A percentile compares a stretch with the other conserved stretches of the same genome.
These are phyloP conservation scores for Eueides isabella DNA, from an alignment of 1,140 invertebrate genomes.

Conservation along the genomic window DNA sequence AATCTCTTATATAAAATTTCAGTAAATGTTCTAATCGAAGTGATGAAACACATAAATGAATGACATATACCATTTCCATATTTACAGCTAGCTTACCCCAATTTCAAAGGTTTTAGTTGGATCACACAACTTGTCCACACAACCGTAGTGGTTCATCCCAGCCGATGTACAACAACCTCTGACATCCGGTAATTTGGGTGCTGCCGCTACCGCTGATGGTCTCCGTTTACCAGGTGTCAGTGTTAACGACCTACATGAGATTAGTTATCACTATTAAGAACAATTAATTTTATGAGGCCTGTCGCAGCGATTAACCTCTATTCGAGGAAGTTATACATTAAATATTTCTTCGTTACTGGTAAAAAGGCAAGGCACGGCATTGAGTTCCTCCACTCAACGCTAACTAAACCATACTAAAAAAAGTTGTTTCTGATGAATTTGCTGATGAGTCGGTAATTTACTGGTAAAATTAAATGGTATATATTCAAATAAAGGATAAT, in stretches of 20 bases:
- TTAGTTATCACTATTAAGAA: not conserved
- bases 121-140: slow-evolving; percentile 90
- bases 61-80: slow-evolving; percentile 6
- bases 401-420: no score
- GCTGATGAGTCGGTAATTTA: no score
- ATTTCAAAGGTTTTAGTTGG: slow-evolving; percentile 83
- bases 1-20: no score
- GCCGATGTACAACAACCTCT: slow-evolving; percentile 87
- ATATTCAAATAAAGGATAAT: no score
- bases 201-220: slow-evolving; percentile 78
- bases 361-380: no score
- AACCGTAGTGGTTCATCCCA: slow-evolving; percentile 88
- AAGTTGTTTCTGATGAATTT: no score
- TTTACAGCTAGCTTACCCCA: slow-evolving; percentile 55
- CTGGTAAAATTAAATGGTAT: no score
- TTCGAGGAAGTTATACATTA: no score
- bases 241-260: slow-evolving; percentile 83
- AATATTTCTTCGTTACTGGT: no score
- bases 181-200: slow-evolving; percentile 87
- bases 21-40: no score
- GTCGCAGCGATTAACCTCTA: no score
- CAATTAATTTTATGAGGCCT: not conserved
- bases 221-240: slow-evolving; percentile 84
- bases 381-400: no score
- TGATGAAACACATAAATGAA: not conserved